phyloP scores from a whole-genome alignment of 2,797 vertebrate genomes.

The Chelon labrosus region DNA sequence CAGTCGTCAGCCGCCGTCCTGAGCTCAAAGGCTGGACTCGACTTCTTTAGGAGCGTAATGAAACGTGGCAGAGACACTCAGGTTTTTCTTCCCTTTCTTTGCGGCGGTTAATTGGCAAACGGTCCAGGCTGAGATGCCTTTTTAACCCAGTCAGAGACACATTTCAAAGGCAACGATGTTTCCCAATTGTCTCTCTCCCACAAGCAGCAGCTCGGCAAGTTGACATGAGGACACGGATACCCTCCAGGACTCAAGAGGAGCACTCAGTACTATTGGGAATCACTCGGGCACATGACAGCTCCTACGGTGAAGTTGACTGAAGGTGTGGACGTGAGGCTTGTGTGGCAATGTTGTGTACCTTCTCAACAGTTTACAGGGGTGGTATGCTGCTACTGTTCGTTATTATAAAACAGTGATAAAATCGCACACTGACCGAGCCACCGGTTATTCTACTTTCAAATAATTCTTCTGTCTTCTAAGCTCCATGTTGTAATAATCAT shows the following conservation, averaged over 20 bases:
- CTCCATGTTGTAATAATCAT: no score
- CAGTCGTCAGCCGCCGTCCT: constrained; percentile 21
- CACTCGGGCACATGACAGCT: constrained; percentile 63
- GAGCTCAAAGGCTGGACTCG: constrained; percentile 30
- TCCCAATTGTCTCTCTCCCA: constrained; percentile 36
- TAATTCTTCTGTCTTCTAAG: no score
- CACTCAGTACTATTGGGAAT: constrained; percentile 55
- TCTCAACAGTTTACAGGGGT: neutral
- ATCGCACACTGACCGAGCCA: no score
- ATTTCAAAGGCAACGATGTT: constrained; percentile 55
- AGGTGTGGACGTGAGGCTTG: neutral
- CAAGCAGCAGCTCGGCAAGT: constrained; percentile 32
- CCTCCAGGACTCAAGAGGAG: constrained; percentile 50
- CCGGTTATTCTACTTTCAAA: no score
- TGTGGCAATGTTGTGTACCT: neutral
- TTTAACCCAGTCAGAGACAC: constrained; percentile 51
- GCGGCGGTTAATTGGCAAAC: constrained; percentile 63
- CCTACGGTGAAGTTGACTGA: constrained; percentile 11
- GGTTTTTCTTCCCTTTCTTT: constrained; percentile 35
- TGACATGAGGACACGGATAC: constrained; percentile 50
- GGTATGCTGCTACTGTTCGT: neutral
- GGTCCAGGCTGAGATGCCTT: constrained; percentile 52
- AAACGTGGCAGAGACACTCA: constrained; percentile 50
- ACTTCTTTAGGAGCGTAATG: constrained; percentile 51
- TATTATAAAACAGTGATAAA: neutral